phyloP scores from a whole-genome alignment of 2,113 vertebrate genomes.

The Eudorcas thomsonii region DNA sequence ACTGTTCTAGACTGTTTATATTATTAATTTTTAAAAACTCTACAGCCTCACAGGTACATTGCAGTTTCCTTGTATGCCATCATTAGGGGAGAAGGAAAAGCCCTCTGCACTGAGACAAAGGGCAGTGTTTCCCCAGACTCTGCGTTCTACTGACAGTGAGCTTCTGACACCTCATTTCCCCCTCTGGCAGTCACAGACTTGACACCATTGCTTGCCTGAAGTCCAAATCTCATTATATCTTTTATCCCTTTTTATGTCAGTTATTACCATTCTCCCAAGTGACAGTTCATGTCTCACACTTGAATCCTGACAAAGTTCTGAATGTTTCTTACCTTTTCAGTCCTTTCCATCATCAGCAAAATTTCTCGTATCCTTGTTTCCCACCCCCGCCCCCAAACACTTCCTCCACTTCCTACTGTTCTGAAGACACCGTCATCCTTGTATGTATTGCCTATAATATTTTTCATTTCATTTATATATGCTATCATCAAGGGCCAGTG shows the following conservation, averaged over 20 bases:
- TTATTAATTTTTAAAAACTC: neutral
- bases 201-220: neutral
- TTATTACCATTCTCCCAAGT: neutral
- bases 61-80: neutral
- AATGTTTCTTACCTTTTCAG: neutral
- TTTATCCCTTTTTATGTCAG: conserved; percentile 5
- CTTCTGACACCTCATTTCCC: neutral
- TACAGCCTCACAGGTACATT: neutral
- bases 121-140: neutral
- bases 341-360: neutral
- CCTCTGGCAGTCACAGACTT: neutral
- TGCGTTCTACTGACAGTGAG: neutral
- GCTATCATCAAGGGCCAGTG: neutral
- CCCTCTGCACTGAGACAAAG: neutral
- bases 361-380: neutral
- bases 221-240: neutral
- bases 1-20: neutral
- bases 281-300: neutral
- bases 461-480: conserved; percentile 10
- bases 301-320: neutral
- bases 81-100: neutral
- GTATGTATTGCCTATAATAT: neutral
- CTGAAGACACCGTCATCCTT: neutral
- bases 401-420: neutral
- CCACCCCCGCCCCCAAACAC: neutral